Conservation (phyloP, 2,113 vertebrate species). For the Desmodus rotundus region DNA sequence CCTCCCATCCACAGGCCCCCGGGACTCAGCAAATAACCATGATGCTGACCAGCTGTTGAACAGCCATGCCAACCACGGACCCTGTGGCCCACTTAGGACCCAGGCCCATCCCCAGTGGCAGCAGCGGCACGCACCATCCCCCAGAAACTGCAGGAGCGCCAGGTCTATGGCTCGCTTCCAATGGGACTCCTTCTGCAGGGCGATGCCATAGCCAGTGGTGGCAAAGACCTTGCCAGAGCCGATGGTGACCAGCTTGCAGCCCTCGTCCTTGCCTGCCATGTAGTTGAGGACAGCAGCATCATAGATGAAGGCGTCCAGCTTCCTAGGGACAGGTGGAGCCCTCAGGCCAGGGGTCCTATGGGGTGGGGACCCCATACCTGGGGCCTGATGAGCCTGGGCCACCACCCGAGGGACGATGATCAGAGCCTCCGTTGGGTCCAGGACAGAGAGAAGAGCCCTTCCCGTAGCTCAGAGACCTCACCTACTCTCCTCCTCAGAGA, state of each 20-base stretch:
- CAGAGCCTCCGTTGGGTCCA: neutral
- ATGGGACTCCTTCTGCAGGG: constrained; percentile 95
- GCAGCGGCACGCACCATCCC: constrained; percentile 86
- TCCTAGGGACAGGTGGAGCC: constrained; percentile 79
- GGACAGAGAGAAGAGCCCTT: neutral
- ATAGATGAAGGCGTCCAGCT: constrained; percentile 97
- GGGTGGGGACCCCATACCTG: too few relatives aligned
- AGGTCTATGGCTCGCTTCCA: constrained; percentile 97
- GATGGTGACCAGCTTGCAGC: constrained; percentile 98
- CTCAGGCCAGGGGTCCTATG: neutral
- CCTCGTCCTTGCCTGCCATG: constrained; percentile 98
- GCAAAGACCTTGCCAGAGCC: constrained; percentile 98
- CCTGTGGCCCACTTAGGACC: neutral
- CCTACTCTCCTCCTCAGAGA: neutral
- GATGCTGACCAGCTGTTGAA: neutral
- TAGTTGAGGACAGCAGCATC: constrained; percentile 97
- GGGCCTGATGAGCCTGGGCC: neutral
- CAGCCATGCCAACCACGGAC: rapidly evolving
- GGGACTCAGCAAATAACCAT: neutral
- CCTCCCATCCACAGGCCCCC: neutral
- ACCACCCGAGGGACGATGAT: neutral
- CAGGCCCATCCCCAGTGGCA: neutral
- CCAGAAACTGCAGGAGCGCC: constrained; percentile 96
- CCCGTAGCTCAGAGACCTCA: neutral
- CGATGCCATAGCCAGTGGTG: constrained; percentile 96